Percentiles rank a stretch among this genome's conserved stretches.
phyloP scores from a whole-genome alignment of 2,888 invertebrate species.

The Drosophila engyochracea region DNA sequence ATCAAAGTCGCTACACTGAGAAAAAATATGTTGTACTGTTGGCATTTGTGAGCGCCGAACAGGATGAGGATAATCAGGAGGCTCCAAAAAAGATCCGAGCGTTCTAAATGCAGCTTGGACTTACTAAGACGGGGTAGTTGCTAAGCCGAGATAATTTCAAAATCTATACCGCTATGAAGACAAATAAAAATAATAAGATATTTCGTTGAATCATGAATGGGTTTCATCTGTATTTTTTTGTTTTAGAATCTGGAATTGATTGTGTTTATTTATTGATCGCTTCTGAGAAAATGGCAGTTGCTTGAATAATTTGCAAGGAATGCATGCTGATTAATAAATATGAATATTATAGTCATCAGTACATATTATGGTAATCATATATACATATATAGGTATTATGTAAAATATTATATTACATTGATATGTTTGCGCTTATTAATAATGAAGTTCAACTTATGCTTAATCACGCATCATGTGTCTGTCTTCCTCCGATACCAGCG shows the following conservation, averaged over 20 bases:
- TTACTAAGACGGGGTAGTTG: background rate
- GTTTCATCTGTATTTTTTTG: background rate
- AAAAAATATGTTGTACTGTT: background rate
- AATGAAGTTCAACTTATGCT: background rate
- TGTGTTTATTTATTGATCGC: background rate
- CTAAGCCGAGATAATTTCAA: background rate
- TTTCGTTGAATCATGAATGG: background rate
- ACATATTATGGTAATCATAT: too few species aligned
- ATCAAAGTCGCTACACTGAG: background rate
- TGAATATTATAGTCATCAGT: background rate
- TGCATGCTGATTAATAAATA: background rate
- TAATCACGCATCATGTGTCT: too few species aligned
- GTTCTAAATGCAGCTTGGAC: background rate
- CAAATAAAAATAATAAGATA: background rate
- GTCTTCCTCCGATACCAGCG: background rate
- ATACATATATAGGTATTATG: too few species aligned
- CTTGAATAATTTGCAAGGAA: background rate
- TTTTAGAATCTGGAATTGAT: background rate
- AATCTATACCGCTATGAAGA: background rate
- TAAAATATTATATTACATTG: background rate
- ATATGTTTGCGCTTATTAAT: background rate
- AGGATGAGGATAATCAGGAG: background rate
- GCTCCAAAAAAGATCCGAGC: background rate
- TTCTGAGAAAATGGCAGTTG: background rate
- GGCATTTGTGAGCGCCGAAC: background rate